Evolutionary conservation across 2,113 vertebrate genomes (phyloP), one percentile per base, ranked within the genome.

Genomic region (Uria lomvia): DNA sequence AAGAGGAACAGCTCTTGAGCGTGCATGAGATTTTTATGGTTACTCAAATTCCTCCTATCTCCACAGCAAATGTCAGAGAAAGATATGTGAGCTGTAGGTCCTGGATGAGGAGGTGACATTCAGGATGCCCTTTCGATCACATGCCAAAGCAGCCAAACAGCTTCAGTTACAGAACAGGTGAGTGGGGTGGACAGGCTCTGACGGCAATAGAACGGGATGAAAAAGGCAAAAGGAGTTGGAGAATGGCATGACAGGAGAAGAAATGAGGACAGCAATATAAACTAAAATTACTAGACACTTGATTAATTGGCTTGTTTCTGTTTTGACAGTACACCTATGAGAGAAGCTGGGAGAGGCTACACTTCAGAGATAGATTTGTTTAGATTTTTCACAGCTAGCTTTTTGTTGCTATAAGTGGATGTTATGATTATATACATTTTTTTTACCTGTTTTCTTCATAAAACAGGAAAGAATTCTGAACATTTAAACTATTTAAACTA

Each of bases 121-220:
- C 90, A 82, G 70, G 77, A 94, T 95, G 81, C 66, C 96, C 92
- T 98, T 98, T 89, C 82, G 80, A 92, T 92, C 72, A 82, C 70
- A 77, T 92, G 62, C 42, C 72, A 91, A 86, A 95, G 96, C 97
- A 98, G 97, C 96, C 83, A 60, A 95, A 96, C 74, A 94, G 90
- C 94, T 98, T 98, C 92, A 67, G 94, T 98, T 98, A 98, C 98
- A 83, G 45, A 92, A 77, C 96, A 98, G 86, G 91, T 97, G 95
- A 98, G 97, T 97, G 96, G 92, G 62, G 68, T 55, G 42, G 45
- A 73, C 71, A 91, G 67, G 58, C 56, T 94, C 63, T 84, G 56
- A 79, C 3, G 2, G 75, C 67, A 83, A 30, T 36, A 20, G 60
- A 95, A 94, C 53, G 82, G 94, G 77, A 87, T 80, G 62, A 79